Percentiles rank a stretch among this genome's conserved stretches.
These are phyloP conservation scores for Phodopus roborovskii DNA, from an alignment of 2,113 vertebrate genomes.

Conservation along the genomic window DNA sequence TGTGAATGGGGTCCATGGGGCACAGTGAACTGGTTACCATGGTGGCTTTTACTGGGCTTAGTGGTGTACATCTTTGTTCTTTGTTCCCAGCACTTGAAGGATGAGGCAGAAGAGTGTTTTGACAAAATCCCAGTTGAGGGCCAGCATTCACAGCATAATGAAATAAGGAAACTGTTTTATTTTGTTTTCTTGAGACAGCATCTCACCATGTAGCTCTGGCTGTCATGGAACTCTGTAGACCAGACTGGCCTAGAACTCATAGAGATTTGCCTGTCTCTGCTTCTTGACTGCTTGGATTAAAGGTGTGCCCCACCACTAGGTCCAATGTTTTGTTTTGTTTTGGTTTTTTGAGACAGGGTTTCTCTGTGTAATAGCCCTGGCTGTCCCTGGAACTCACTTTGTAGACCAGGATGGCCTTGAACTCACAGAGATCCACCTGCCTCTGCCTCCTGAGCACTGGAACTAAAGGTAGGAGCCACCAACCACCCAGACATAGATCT, in stretches of 20 bases:
- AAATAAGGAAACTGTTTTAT: neutral
- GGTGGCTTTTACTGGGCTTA: neutral
- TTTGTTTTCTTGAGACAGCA: neutral
- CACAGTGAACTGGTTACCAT: neutral
- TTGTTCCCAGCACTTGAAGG: neutral
- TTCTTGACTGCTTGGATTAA: neutral
- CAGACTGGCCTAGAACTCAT: neutral
- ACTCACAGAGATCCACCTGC: neutral
- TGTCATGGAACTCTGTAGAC: neutral
- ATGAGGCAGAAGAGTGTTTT: neutral
- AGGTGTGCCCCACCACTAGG: neutral
- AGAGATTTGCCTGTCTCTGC: neutral
- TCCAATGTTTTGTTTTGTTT: neutral
- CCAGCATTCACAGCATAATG: neutral
- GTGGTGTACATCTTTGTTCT: neutral
- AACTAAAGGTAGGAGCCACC: neutral
- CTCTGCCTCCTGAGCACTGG: neutral
- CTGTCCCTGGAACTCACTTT: neutral
- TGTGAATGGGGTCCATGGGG: accelerated
- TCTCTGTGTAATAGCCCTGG: neutral
- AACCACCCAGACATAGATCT: neutral
- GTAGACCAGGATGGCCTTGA: neutral
- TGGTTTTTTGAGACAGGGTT: neutral
- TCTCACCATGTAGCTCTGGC: neutral
- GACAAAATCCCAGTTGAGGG: neutral